Conservation (phyloP, 2,797 vertebrate species). For the Parotocinclus haroldoi region DNA sequence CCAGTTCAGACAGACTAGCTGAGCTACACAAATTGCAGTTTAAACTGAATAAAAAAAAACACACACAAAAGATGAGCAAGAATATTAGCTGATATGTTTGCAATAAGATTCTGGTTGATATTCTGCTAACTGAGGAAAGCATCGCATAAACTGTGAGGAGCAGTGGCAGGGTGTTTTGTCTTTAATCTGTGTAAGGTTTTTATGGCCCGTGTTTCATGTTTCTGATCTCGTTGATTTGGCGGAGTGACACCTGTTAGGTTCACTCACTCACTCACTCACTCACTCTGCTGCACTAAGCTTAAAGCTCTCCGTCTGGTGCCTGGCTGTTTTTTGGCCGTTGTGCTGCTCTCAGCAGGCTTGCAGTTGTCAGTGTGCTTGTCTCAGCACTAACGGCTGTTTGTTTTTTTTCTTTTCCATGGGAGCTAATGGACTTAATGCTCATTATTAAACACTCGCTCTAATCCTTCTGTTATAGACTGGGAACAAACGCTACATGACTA, state of each 20-base stretch:
- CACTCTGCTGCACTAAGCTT: constrained; percentile 19
- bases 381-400: constrained; percentile 68
- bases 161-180: neutral
- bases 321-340: constrained; percentile 65
- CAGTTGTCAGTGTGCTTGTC: constrained; percentile 68
- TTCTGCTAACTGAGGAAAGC: too few species aligned
- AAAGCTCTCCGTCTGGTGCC: constrained; percentile 37
- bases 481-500: too few species aligned
- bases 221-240: constrained; percentile 28
- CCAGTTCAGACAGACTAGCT: too few species aligned
- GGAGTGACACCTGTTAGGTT: constrained; percentile 63
- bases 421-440: neutral
- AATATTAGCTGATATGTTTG: too few species aligned
- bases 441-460: too few species aligned
- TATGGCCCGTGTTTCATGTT: constrained; percentile 17
- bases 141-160: too few species aligned
- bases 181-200: constrained; percentile 6
- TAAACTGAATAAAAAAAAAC: too few species aligned
- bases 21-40: too few species aligned
- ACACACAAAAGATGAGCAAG: too few species aligned
- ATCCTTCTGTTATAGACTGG: too few species aligned
- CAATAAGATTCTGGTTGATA: too few species aligned
- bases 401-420: constrained; percentile 18
- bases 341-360: constrained; percentile 75
- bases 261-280: too few species aligned